Evolutionary conservation across 2,113 vertebrate species (phyloP), one percentile per base, ranked within the genome.

Genomic region (Odontesthes bonariensis): DNA sequence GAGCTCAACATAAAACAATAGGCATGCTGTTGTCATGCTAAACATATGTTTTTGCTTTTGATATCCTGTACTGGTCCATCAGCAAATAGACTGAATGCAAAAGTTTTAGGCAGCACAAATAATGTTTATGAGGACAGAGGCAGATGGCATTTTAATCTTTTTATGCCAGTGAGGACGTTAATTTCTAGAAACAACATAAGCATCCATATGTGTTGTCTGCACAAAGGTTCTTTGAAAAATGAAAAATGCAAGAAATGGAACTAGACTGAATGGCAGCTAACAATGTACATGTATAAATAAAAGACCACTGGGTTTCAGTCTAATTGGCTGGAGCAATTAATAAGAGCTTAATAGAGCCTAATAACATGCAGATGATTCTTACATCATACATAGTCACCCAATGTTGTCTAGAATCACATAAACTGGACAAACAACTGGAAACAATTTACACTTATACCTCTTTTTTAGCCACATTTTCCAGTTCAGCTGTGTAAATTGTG

Each of bases 371-470:
- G 49, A 27, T 16, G 11, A 40, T 51, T 62, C 73, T 31, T 27
- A 38, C 35, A 6, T 46, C 22, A 0, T 13, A 12, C 16, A 22
- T 5, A 53, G 23, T 61, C 13, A 63, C 40, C 14, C 46, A 40
- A 46, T 4, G 31, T 73, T 14, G 46, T 44, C 23, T 19, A 32
- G 71, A 1, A 51, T 65, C 14, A 73, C 20, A 59, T 46, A 56
- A 77, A 68, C 35, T 67, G 58, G 56, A 87, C 49, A 65, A 44
- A 33, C 63, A 73, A 79, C 83, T 91, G 89, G 59, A 91, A 90
- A 69, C 79, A 83, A 73, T 92, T 86, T 85, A 83, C 87, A 79
- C 73, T 79, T 85, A 53, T 75, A 74, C 73, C 75, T 67, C 27
- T 65, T 65, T 59, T 59, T 59, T 58, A 33, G 52, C 23, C 19